These are phyloP conservation scores for Pinctada fucata DNA, from an alignment of 2,888 invertebrate species.

Conservation along the genomic window DNA sequence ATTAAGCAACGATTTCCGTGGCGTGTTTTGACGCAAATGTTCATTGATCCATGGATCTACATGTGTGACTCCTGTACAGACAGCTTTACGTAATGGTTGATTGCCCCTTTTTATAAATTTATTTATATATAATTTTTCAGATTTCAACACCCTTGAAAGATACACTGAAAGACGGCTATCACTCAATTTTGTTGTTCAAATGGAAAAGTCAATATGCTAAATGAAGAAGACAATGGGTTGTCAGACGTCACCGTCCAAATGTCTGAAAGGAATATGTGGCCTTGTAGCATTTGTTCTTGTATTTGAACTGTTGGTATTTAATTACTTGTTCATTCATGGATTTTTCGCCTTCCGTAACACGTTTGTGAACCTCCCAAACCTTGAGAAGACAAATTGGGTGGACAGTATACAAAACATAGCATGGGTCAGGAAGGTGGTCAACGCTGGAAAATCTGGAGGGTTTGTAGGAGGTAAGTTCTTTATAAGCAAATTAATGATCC, in stretches of 20 bases:
- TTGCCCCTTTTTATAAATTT: too few relatives aligned
- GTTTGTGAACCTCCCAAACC: conserved; percentile 43
- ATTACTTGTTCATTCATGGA: conserved; percentile 46
- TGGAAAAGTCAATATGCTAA: too few relatives aligned
- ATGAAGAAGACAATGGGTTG: neutral
- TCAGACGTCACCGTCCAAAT: conserved; percentile 6
- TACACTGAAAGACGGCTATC: too few relatives aligned
- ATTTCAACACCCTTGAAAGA: too few relatives aligned
- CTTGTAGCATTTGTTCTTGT: conserved; percentile 41
- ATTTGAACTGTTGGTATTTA: conserved; percentile 55
- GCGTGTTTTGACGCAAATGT: too few relatives aligned
- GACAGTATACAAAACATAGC: conserved; percentile 50
- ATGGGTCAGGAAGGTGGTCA: conserved; percentile 40
- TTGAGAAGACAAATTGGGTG: conserved; percentile 36
- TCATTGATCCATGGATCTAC: too few relatives aligned
- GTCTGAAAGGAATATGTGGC: conserved; percentile 34
- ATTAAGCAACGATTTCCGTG: too few relatives aligned
- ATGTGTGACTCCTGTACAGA: too few relatives aligned
- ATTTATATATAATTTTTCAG: too few relatives aligned
- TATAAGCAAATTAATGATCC: too few relatives aligned
- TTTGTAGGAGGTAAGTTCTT: conserved; percentile 34
- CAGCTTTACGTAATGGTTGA: too few relatives aligned
- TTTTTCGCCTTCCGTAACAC: conserved; percentile 36
- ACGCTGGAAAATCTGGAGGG: conserved; percentile 57
- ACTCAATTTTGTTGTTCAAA: too few relatives aligned